Base-by-base conservation (phyloP, 1,140 invertebrate species). In the Drosophila sucinea region DNA sequence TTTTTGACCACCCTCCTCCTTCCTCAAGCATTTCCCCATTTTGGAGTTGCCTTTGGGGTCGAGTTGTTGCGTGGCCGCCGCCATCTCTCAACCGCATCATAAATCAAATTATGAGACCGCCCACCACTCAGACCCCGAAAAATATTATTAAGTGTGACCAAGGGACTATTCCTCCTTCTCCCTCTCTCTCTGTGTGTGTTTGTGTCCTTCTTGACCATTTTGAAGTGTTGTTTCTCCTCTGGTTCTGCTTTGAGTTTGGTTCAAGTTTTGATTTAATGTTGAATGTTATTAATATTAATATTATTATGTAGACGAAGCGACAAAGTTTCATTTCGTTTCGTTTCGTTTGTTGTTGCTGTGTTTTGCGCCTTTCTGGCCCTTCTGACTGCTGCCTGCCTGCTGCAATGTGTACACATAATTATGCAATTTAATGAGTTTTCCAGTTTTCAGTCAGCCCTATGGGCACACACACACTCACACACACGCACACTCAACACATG, bases 391-490 rank as follows among this genome's bases (percentile, higher is more conserved):
- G 40, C 11, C 11, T 41, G 17, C 44, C 44, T 25, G 25, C 23
- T 58, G 56, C 56, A 58, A 70, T 77, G 67, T 76, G 71, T 78
- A 65, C 65, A 71, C 67, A 79, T 74, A 89, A 89, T 89, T 89
- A 89, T 80, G 84, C 77, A 89, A 79, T 89, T 89, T 89, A 89
- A 89, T 89, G 84, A 84, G 84, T 89, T 89, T 89, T 84, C 79
- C 44, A 51, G 55, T 73, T 86, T 79, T 83, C 56, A 70, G 57
- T 40, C 66, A 76, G 55, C 72, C 73, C 63, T 61, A 40, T 25
- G 56, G 62, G 70, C 35, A 38, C 35, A 38, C 8, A 7, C 35
- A 38, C 35, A 11, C 10, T 11, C 10, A 38, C 35, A 38, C 35
- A 38, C 10, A 2, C 35, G 3, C 35, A 38, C 10, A 2, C 3